Conservation (phyloP, 2,797 vertebrate genomes). For the Tolypeutes matacus region DNA sequence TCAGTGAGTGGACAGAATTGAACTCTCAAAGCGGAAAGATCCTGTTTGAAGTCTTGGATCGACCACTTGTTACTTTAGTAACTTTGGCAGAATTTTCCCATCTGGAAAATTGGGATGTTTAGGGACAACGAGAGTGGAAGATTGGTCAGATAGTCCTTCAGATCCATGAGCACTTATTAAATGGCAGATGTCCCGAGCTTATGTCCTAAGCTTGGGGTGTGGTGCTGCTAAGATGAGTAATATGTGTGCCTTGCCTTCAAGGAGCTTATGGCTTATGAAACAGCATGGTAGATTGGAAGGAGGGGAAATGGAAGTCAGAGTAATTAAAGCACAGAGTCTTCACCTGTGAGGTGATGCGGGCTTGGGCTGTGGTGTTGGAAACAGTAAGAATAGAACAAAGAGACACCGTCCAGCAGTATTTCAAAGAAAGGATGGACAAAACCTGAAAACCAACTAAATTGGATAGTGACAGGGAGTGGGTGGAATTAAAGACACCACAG, state of each 20-base stretch:
- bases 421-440: not conserved
- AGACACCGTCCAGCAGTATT: fast-evolving
- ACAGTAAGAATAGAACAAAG: not conserved
- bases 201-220: not conserved
- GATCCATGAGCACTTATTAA: not conserved
- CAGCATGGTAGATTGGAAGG: not conserved
- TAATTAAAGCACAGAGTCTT: not conserved
- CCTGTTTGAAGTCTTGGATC: not conserved
- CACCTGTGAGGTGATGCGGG: fast-evolving
- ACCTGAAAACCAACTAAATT: fast-evolving
- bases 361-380: no score
- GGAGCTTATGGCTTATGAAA: not conserved
- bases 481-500: not conserved
- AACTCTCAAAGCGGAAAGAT: not conserved
- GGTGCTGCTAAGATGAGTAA: no score
- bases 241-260: fast-evolving
- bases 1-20: not conserved
- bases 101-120: not conserved
- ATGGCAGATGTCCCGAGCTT: no score
- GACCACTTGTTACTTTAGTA: not conserved
- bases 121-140: not conserved
- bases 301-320: not conserved
- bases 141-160: not conserved
- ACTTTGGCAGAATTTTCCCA: not conserved
- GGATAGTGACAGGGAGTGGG: fast-evolving